Percentiles rank a stretch among this genome's conserved stretches.
These are phyloP conservation scores for Gambelia wislizenii DNA, from an alignment of 2,797 vertebrate genomes.

Conservation along the genomic window DNA sequence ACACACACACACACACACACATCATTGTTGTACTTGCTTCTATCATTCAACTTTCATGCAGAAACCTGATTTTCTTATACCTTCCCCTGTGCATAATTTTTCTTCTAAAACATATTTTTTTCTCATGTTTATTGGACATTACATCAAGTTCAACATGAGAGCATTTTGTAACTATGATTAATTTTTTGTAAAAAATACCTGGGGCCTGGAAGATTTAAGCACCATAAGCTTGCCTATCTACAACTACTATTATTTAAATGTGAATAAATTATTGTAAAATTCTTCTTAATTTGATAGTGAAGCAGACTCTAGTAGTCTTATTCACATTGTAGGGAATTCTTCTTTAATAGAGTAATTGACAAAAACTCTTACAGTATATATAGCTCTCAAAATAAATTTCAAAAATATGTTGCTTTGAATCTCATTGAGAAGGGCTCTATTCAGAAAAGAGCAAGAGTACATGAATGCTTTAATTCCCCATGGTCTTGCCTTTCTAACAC, in stretches of 20 bases:
- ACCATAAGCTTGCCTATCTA: no score
- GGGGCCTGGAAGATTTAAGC: not conserved
- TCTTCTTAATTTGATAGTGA: not conserved
- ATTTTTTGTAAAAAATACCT: not conserved
- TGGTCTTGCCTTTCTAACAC: slow-evolving; percentile 22
- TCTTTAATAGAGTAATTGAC: not conserved
- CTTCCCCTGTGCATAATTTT: rapidly evolving
- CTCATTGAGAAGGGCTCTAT: not conserved
- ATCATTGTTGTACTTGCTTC: not conserved
- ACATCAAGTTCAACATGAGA: slow-evolving; percentile 7
- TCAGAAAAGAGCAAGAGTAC: not conserved
- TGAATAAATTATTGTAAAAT: not conserved
- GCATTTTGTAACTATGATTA: not conserved
- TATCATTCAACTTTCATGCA: not conserved
- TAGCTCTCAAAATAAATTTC: not conserved
- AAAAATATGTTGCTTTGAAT: not conserved
- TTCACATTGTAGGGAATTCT: not conserved
- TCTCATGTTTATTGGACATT: not conserved
- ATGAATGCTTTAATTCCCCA: slow-evolving; percentile 14
- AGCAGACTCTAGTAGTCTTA: not conserved
- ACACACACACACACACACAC: no score
- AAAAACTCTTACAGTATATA: not conserved
- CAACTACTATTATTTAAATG: not conserved
- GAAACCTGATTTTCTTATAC: not conserved
- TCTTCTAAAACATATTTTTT: not conserved